A percentile compares a stretch with the other conserved stretches of the same genome.
Evolutionary conservation across 1,140 invertebrate genomes (phyloP).

Genomic region (Drosophila miranda): DNA sequence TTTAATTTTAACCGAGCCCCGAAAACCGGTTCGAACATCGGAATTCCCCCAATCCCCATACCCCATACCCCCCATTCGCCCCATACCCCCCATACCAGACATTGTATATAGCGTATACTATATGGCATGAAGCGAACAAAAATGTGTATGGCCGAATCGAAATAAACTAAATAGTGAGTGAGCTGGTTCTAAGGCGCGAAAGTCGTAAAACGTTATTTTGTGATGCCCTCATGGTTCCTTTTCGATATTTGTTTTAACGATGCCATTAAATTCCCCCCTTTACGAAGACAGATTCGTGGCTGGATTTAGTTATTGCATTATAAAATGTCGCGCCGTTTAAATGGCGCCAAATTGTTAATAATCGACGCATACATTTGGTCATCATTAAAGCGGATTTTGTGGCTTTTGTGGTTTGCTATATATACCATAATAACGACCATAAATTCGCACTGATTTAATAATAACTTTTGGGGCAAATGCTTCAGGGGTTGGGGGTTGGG

Average conservation of each 20-base stretch:
- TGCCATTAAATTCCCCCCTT: slow-evolving; percentile 56
- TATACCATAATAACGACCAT: slow-evolving; percentile 58
- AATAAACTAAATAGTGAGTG: slow-evolving; percentile 43
- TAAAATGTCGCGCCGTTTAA: slow-evolving; percentile 63
- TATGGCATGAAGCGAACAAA: not conserved
- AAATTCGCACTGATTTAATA: slow-evolving; percentile 47
- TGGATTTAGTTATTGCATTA: slow-evolving; percentile 63
- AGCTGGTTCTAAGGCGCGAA: slow-evolving; percentile 57
- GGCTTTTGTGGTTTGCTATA: slow-evolving; percentile 47
- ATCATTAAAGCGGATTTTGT: slow-evolving; percentile 31
- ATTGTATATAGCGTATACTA: slow-evolving; percentile 4
- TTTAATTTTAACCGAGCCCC: slow-evolving; percentile 69
- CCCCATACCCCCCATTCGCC: no score
- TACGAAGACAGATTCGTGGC: slow-evolving; percentile 40
- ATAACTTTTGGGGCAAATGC: not conserved
- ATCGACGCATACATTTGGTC: slow-evolving; percentile 25
- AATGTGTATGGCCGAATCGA: slow-evolving; percentile 12
- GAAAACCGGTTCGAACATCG: slow-evolving; percentile 9
- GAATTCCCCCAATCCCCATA: slow-evolving; percentile 5
- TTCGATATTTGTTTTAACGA: slow-evolving; percentile 59
- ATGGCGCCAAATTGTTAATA: slow-evolving; percentile 67
- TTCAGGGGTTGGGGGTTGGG: not conserved
- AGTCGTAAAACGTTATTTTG: slow-evolving; percentile 59
- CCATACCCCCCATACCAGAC: no score
- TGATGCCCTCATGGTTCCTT: slow-evolving; percentile 66